Conservation (phyloP, 2,797 vertebrate species). For the Petrocephalus schoutedeni region DNA sequence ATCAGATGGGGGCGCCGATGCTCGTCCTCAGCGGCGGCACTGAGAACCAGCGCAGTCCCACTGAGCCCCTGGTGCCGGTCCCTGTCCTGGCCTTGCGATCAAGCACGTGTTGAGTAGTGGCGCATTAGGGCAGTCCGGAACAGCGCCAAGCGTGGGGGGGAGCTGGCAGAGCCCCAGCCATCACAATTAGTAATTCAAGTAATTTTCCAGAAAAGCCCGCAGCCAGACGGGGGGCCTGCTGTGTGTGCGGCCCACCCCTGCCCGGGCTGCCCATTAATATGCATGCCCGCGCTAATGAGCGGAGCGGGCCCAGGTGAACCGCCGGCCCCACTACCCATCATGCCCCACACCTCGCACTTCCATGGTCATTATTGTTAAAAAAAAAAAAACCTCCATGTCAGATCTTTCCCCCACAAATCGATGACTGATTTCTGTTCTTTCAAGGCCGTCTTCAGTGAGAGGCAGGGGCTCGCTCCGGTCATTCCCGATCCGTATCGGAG, state of each 20-base stretch:
- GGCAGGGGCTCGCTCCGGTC: background rate
- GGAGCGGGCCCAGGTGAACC: slow-evolving; percentile 62
- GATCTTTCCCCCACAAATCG: background rate
- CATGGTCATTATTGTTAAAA: background rate
- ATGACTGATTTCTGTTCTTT: slow-evolving; percentile 11
- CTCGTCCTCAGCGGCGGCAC: background rate
- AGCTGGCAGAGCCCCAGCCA: slow-evolving; percentile 46
- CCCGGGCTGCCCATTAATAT: slow-evolving; percentile 65
- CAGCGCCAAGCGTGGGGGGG: slow-evolving; percentile 56
- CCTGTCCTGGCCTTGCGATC: background rate
- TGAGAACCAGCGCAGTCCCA: background rate
- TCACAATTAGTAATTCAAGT: slow-evolving; percentile 70
- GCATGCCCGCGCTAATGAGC: slow-evolving; percentile 64
- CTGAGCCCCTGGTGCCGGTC: background rate
- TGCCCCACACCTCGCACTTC: background rate
- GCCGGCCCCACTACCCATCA: slow-evolving; percentile 22
- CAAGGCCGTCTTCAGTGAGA: background rate
- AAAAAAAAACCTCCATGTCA: background rate
- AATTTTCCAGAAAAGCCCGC: slow-evolving; percentile 79
- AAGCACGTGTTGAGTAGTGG: slow-evolving; percentile 6
- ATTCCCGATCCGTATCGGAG: background rate
- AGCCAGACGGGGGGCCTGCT: slow-evolving; percentile 70
- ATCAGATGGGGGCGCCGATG: background rate
- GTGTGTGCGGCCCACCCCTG: slow-evolving; percentile 41
- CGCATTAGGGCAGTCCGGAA: slow-evolving; percentile 38